Evolutionary conservation across 2,888 invertebrate genomes (phyloP), one percentile per base, ranked within the genome.

Genomic region (Antitype chi): DNA sequence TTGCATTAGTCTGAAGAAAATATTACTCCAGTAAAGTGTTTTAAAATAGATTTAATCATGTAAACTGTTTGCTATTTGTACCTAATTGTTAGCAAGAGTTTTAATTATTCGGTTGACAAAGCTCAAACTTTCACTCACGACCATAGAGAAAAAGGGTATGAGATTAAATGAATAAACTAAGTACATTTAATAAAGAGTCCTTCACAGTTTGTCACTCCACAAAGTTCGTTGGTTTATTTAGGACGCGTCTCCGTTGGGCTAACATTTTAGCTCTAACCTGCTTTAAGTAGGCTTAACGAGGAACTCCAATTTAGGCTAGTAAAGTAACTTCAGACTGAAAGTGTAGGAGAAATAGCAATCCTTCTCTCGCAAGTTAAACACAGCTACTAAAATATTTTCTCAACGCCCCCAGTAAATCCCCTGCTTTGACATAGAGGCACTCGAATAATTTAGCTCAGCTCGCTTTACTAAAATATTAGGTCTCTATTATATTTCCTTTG

Each of bases 191-290:
- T 71, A 76, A 59, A 55, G n/a, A 70, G 60, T 52, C 70, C 73
- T 74, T 74, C 55, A 38, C 76, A 47, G 80, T 76, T 71, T 62
- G 73, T 69, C 63, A 62, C 71, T 52, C 69, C 72, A 74, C 78
- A 66, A 77, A 78, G 67, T 85, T 62, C 9, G 66, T 70, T 53
- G 60, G 82, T 80, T 84, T 86, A 86, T 85, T 78, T 76, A 85
- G 86, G 84, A 66, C 82, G 59, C 52, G 69, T 78, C 85, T 76
- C 62, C 55, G 62, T 52, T 57, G 70, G 70, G 62, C 78, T 82
- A 76, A 79, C 86, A 85, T 83, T 75, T 80, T 76, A 78, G 72
- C 63, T 60, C 76, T 76, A 76, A 78, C 79, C 84, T 74, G 73
- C 52, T 81, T 66, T 77, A 81, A 86, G 79, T 76, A 79, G 78